These are phyloP conservation scores for Alentia gelatinosa DNA, from an alignment of 2,888 invertebrate genomes.

Conservation along the genomic window DNA sequence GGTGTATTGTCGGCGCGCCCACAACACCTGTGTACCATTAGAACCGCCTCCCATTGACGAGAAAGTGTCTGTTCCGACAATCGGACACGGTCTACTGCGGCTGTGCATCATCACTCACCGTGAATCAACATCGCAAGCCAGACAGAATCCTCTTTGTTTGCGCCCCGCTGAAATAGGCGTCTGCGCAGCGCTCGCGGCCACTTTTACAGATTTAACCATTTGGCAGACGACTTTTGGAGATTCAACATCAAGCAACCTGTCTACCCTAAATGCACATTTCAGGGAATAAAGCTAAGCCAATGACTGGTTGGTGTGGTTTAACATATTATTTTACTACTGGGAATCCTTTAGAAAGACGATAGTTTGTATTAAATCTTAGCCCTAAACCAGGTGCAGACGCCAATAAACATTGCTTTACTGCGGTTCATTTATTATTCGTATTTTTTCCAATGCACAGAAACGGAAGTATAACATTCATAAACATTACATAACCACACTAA, in stretches of 20 bases:
- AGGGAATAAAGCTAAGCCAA: too few relatives aligned
- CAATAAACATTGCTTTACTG: too few relatives aligned
- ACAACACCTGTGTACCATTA: constrained; percentile 32
- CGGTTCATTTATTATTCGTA: too few relatives aligned
- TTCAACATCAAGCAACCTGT: not conserved
- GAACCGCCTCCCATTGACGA: not conserved
- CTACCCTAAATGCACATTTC: too few relatives aligned
- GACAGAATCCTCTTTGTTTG: constrained; percentile 17
- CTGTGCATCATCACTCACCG: not conserved
- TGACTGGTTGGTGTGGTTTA: too few relatives aligned
- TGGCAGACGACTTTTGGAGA: not conserved
- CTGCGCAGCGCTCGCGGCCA: constrained; percentile 7
- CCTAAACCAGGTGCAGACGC: too few relatives aligned
- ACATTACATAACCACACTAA: too few relatives aligned
- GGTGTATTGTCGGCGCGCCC: not conserved
- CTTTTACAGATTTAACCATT: not conserved
- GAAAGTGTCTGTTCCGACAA: constrained; percentile 21
- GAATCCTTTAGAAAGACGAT: too few relatives aligned
- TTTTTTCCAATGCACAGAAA: too few relatives aligned
- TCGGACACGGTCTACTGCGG: not conserved
- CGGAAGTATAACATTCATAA: too few relatives aligned
- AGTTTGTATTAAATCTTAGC: too few relatives aligned
- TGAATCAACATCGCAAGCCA: not conserved
- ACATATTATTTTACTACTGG: too few relatives aligned
- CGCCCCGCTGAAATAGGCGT: not conserved